Percentiles rank a stretch among this genome's conserved stretches.
phyloP scores from a whole-genome alignment of 2,113 vertebrate genomes.

The Salminus brasiliensis region DNA sequence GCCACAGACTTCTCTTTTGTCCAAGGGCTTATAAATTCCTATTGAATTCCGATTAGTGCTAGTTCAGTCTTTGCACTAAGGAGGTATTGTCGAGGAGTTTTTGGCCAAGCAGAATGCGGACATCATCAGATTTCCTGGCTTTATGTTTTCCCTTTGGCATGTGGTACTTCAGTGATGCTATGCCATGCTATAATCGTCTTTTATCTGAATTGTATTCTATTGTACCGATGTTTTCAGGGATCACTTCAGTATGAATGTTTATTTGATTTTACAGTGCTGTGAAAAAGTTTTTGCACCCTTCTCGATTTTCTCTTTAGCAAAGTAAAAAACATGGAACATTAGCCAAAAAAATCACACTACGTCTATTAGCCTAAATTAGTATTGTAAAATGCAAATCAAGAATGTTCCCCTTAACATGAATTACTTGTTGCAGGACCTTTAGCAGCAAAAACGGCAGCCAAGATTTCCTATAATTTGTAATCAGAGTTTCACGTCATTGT shows the following conservation, averaged over 20 bases:
- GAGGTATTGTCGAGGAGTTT: neutral
- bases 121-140: neutral
- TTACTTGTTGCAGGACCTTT: no score
- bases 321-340: no score
- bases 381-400: no score
- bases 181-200: neutral
- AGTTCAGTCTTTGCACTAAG: neutral
- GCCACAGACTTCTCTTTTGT: neutral
- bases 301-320: no score
- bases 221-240: neutral
- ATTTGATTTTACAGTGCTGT: no score
- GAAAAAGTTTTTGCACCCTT: no score
- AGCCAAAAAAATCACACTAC: no score
- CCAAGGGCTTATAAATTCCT: constrained; percentile 27
- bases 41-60: constrained; percentile 14
- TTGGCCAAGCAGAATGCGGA: neutral
- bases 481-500: no score
- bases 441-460: no score
- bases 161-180: neutral
- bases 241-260: neutral
- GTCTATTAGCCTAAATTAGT: no score
- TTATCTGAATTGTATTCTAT: neutral
- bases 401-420: no score
- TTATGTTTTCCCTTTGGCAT: neutral
- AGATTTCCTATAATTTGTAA: no score